A percentile compares a stretch with the other conserved stretches of the same genome.
Conservation (phyloP, 1,140 invertebrate species). For the Drosophila leontia region DNA sequence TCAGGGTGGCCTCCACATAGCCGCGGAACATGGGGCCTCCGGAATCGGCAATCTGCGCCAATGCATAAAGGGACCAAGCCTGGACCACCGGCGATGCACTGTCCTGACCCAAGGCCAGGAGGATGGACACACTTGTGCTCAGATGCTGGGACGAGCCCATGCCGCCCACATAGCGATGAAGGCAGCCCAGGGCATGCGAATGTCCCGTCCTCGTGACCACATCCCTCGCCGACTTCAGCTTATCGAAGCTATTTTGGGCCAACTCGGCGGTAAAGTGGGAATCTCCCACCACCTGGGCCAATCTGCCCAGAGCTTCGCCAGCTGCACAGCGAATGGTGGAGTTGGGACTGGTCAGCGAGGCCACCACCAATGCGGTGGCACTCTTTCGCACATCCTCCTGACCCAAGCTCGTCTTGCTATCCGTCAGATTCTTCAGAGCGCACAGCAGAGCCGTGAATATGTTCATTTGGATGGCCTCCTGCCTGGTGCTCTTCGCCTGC, state of each 20-base stretch:
- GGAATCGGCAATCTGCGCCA: conserved; percentile 98
- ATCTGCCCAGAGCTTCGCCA: conserved; percentile 94
- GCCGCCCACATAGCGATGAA: conserved; percentile 95
- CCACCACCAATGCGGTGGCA: conserved; percentile 92
- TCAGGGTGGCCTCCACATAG: conserved; percentile 97
- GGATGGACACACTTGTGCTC: conserved; percentile 96
- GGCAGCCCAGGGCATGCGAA: conserved; percentile 95
- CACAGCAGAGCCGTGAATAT: conserved; percentile 97
- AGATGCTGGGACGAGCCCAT: conserved; percentile 97
- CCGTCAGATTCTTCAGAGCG: conserved; percentile 94
- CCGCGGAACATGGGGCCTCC: conserved; percentile 99
- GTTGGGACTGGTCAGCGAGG: conserved; percentile 93
- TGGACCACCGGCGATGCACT: conserved; percentile 86
- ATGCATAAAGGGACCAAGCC: conserved; percentile 98
- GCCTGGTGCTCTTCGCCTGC: conserved; percentile 95
- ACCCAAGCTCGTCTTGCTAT: conserved; percentile 93
- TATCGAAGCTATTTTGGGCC: conserved; percentile 96
- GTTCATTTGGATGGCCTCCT: conserved; percentile 98
- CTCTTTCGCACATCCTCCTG: conserved; percentile 96
- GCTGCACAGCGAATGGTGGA: conserved; percentile 94
- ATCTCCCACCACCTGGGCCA: conserved; percentile 94
- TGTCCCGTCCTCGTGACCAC: conserved; percentile 95
- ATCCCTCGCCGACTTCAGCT: conserved; percentile 94
- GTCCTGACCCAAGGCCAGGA: conserved; percentile 97
- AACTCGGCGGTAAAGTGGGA: conserved; percentile 95